Conservation (phyloP, 2,888 invertebrate genomes). For the Rhagium mordax region DNA sequence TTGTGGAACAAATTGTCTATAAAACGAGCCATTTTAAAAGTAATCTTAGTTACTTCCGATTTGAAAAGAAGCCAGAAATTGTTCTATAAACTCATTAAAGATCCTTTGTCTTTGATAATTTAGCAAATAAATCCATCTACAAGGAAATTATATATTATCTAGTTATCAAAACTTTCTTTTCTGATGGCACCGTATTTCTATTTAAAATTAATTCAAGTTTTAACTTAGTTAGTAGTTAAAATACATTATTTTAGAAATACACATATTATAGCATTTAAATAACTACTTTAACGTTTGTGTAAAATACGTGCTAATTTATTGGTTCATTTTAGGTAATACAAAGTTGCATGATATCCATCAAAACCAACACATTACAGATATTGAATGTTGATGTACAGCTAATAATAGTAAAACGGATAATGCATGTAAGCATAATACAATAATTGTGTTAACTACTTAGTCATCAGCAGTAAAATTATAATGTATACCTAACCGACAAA, state of each 20-base stretch:
- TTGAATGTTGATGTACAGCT: constrained; percentile 32
- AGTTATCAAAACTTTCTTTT: neutral
- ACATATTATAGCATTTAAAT: no score
- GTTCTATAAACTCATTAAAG: constrained; percentile 3
- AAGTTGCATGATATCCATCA: constrained; percentile 27
- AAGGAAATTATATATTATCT: neutral
- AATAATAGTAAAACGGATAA: constrained; percentile 25
- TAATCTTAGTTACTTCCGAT: constrained; percentile 8
- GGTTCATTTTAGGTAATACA: constrained; percentile 14
- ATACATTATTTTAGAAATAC: no score
- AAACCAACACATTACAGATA: constrained; percentile 22
- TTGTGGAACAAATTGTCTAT: neutral
- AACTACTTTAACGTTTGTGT: neutral
- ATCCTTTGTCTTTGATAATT: constrained; percentile 11
- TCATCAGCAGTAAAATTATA: constrained; percentile 28
- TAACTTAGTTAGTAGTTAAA: no score
- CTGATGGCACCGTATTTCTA: no score
- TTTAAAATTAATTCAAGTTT: no score
- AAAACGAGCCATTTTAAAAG: neutral
- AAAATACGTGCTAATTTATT: constrained; percentile 9
- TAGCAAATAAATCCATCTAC: neutral
- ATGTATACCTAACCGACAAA: neutral
- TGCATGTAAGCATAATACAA: constrained; percentile 8
- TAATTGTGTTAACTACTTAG: constrained; percentile 8
- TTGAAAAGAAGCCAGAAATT: constrained; percentile 13